Evolutionary conservation across 2,797 vertebrate genomes (phyloP), one percentile per base, ranked within the genome.

Genomic region (Xenentodon cancila): DNA sequence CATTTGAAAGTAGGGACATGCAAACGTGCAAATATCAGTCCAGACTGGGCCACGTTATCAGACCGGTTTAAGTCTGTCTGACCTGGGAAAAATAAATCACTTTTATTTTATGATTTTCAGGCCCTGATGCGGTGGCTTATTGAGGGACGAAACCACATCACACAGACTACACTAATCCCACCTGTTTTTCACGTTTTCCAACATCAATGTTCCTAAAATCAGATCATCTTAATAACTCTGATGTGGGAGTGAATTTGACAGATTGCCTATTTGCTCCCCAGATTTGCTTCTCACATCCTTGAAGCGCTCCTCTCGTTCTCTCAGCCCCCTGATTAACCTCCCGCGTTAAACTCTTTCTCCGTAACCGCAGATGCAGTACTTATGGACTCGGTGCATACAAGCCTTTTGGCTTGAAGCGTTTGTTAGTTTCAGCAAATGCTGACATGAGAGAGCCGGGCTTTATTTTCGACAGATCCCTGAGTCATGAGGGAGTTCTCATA

Each of bases 381-480:
- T 56, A 43, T 27, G 34, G 63, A 37, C 56, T 30, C 15, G 20
- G 34, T 40, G 45, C 60, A 60, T 73, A 48, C 4, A 40, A 5
- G 37, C 37, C 37, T 40, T 40, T 40, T 51, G 68, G 53, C 49
- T 65, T 50, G 13, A 57, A 37, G 37, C 4, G 37, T 40, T 67
- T 45, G 30, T 48, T 68, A 25, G 65, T 67, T 53, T 74, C 46
- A 47, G 58, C 22, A 43, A 72, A 68, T 50, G 73, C 69, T 77
- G 67, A 81, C 62, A 59, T 21, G 32, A 69, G 65, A 61, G 53
- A 75, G 71, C 22, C 0, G 5, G 43, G 69, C 57, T 56, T 79
- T 74, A 81, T 73, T 55, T 71, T 20, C 5, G 37, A 61, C 77
- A 70, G 66, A 58, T 72, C 71, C 76, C 60, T 9, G 73, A 82